Base-by-base conservation (phyloP, 2,113 vertebrate genomes). In the Sigmodon hispidus region DNA sequence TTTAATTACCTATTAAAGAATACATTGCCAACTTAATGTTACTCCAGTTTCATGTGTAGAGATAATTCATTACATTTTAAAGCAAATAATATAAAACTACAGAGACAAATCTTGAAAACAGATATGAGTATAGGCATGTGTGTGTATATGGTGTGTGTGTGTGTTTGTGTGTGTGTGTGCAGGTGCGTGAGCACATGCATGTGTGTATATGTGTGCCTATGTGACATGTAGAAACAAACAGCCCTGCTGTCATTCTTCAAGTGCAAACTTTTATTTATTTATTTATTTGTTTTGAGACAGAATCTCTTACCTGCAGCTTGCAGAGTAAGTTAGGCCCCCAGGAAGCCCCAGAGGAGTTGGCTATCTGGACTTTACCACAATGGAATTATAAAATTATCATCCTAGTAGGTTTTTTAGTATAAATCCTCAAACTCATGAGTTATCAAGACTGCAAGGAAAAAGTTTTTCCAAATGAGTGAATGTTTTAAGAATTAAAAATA, bases 21-120 rank as follows among this genome's bases (percentile, higher is more conserved):
- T 63, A 81, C 72, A 70, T 75, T 76, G 9, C 36, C 15, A 93
- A 50, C 52, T 48, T 67, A 11, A 79, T 91, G 9, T 90, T 75
- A 75, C 8, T 19, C 87, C 13, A 65, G 11, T 70, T 59, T 79
- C 34, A 65, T n/a, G 61, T 63, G 12, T 34, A 88, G 31, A 55
- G 19, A 67, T 9, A 50, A 50, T 80, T 79, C 7, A 90, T 48
- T 80, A 80, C 52, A 55, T 85, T 91, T 94, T 80, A 90, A 80
- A 70, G 31, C 1, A 91, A 93, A 75, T 65, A 24, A 77, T 9
- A 88, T 79, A 48, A 36, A 86, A 96, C 55, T 55, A 93, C 72
- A 40, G 12, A 94, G 5, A 93, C 6, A 85, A 9, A 43, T 26
- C 22, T 70, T 95, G 63, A 86, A 43, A 86, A 6, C n/a, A 50